A percentile compares a stretch with the other conserved stretches of the same genome.
Evolutionary conservation across 2,888 invertebrate genomes (phyloP).

Genomic region (Conchocele bisecta): DNA sequence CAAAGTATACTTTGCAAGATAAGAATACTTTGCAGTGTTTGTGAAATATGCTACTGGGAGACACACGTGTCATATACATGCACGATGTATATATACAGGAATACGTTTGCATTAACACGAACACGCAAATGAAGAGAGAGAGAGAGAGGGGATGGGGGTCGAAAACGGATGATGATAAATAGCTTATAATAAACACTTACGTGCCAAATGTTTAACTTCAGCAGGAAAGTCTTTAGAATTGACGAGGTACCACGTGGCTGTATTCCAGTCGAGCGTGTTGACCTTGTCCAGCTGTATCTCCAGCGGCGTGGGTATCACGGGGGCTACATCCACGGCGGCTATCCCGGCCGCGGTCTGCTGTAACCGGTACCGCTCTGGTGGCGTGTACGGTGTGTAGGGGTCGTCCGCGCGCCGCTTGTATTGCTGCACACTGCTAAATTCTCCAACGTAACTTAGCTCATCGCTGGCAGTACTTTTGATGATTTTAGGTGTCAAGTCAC

Average conservation of each 20-base stretch:
- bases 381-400: constrained; percentile 12
- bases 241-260: constrained; percentile 60
- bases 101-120: too few relatives aligned
- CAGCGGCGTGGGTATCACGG: constrained; percentile 49
- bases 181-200: too few relatives aligned
- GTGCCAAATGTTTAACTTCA: constrained; percentile 59
- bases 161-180: too few relatives aligned
- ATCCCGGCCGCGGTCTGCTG: not conserved
- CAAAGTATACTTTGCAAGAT: too few relatives aligned
- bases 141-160: too few relatives aligned
- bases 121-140: too few relatives aligned
- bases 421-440: constrained; percentile 56
- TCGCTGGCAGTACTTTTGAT: constrained; percentile 64
- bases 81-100: too few relatives aligned
- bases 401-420: constrained; percentile 59
- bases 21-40: too few relatives aligned
- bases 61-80: too few relatives aligned
- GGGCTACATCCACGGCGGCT: not conserved
- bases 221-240: constrained; percentile 42
- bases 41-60: too few relatives aligned
- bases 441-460: constrained; percentile 53
- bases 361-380: constrained; percentile 43
- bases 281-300: constrained; percentile 11
- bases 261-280: constrained; percentile 32
- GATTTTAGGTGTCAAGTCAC: constrained; percentile 50